Conservation (phyloP, 2,113 vertebrate species). For the Brachyistius frenatus region DNA sequence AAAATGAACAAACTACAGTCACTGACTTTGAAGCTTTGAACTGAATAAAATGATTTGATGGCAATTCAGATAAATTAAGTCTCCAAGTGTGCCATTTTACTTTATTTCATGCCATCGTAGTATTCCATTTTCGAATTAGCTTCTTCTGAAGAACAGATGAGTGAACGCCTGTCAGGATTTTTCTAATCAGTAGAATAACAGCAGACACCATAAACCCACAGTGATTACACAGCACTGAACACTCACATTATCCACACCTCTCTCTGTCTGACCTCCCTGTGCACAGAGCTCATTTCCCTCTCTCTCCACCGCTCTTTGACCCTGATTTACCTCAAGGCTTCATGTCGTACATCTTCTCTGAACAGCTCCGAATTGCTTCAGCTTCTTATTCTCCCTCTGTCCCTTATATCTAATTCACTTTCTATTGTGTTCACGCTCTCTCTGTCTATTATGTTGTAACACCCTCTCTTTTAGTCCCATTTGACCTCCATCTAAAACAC, state of each 20-base stretch:
- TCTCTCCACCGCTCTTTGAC: conserved; percentile 42
- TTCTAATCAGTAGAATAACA: conserved; percentile 55
- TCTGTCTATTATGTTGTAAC: conserved; percentile 20
- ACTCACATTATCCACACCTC: conserved; percentile 25
- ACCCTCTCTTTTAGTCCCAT: conserved; percentile 40
- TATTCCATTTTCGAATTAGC: conserved; percentile 13
- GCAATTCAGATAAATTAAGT: neutral
- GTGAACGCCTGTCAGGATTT: neutral
- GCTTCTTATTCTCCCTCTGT: conserved; percentile 23
- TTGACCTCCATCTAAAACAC: conserved; percentile 52
- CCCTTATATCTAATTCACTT: conserved; percentile 51
- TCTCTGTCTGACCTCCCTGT: conserved; percentile 33
- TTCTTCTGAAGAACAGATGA: conserved; percentile 27
- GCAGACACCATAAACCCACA: conserved; percentile 37
- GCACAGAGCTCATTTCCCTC: conserved; percentile 41
- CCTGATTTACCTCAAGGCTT: conserved; percentile 61
- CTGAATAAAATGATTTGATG: no score
- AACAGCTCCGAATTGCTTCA: conserved; percentile 65
- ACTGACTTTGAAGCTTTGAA: no score
- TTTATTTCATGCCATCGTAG: neutral
- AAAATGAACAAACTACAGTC: no score
- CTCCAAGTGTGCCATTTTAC: neutral
- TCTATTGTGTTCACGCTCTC: conserved; percentile 9
- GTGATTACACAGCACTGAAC: conserved; percentile 42
- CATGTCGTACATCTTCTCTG: conserved; percentile 59